Conservation (phyloP, 30 jellyfish, hydroid and myxozoan species). For the Turritopsis rubra region DNA sequence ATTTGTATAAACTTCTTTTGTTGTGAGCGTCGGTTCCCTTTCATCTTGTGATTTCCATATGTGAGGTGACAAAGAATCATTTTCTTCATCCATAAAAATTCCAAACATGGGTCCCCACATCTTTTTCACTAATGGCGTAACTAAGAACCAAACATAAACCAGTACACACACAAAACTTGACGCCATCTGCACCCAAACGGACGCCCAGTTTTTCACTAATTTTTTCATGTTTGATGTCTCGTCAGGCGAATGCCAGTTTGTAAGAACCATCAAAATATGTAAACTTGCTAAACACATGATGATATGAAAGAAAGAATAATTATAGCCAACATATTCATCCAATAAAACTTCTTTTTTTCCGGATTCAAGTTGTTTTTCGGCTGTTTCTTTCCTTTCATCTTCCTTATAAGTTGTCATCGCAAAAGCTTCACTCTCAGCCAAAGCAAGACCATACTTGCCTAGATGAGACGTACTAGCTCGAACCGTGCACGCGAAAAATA, state of each 20-base stretch:
- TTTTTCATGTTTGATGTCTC: slow-evolving; percentile 64
- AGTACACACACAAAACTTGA: slow-evolving; percentile 83
- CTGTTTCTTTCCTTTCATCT: slow-evolving; percentile 37
- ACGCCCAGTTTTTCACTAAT: slow-evolving; percentile 95
- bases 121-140: slow-evolving; percentile 64
- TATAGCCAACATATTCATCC: slow-evolving; percentile 86
- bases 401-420: slow-evolving; percentile 49
- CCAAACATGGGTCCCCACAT: slow-evolving; percentile 98
- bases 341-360: slow-evolving; percentile 39
- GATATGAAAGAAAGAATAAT: slow-evolving; percentile 81
- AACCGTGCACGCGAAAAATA: slow-evolving; percentile 88
- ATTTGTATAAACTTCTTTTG: slow-evolving; percentile 2
- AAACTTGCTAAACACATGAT: slow-evolving; percentile 72
- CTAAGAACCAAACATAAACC: slow-evolving; percentile 83
- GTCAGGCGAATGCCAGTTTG: slow-evolving; percentile 99
- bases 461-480: slow-evolving; percentile 94
- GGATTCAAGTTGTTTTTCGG: slow-evolving; percentile 32
- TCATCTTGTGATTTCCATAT: slow-evolving; percentile 25
- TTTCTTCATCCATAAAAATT: slow-evolving; percentile 25
- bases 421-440: slow-evolving; percentile 91
- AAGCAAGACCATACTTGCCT: slow-evolving; percentile 92
- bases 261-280: slow-evolving; percentile 70
- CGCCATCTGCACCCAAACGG: slow-evolving; percentile 99
- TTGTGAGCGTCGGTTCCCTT: slow-evolving; percentile 25
- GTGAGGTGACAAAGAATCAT: not conserved